Evolutionary conservation across 2,797 vertebrate species (phyloP).

Genomic region (Halcyon smyrnensis): DNA sequence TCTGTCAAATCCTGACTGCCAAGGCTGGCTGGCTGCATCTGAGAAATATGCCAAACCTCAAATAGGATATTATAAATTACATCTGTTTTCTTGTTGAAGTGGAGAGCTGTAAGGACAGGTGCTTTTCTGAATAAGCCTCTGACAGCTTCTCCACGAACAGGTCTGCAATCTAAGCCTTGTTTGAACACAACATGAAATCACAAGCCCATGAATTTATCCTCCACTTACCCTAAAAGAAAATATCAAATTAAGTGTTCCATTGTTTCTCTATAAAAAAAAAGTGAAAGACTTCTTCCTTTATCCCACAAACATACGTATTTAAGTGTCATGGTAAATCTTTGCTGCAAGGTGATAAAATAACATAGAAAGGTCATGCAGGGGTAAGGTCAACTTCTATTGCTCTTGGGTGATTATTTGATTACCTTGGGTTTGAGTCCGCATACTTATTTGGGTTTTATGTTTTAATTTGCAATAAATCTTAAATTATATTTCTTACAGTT

Average conservation of each 20-base stretch:
- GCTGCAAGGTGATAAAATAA: background rate
- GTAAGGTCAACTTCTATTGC: background rate
- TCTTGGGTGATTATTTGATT: background rate
- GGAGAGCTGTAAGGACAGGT: background rate
- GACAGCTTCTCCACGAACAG: background rate
- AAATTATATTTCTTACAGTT: background rate
- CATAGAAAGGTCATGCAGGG: background rate
- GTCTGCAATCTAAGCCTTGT: background rate
- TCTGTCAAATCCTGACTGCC: background rate
- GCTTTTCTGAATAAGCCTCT: background rate
- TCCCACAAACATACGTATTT: background rate
- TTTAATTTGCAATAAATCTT: background rate
- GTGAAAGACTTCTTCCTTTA: background rate
- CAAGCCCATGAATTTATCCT: background rate
- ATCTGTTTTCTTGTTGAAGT: background rate
- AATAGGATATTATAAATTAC: background rate
- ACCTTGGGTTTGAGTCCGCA: background rate
- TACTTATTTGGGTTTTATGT: background rate
- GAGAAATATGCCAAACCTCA: background rate
- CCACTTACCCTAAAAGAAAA: background rate
- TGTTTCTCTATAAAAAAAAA: background rate
- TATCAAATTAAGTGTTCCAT: background rate
- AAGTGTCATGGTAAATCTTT: background rate
- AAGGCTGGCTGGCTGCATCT: background rate
- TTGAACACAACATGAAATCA: background rate